Evolutionary conservation across 2,113 vertebrate genomes (phyloP), one percentile per base, ranked within the genome.

Genomic region (Malaclemys terrapin): DNA sequence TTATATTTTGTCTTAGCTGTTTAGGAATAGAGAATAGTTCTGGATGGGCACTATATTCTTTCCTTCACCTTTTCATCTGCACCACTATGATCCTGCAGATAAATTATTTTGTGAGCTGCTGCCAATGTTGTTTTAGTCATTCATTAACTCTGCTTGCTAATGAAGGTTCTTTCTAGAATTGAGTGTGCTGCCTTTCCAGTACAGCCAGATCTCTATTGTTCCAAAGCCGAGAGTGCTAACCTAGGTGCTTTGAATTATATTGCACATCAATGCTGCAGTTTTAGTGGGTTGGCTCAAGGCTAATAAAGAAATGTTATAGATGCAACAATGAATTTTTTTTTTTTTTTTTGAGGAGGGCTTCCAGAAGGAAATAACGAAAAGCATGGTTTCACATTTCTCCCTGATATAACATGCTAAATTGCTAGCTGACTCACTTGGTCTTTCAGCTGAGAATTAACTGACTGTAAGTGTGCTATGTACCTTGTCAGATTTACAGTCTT

Each of bases 121-220:
- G 69, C 53, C 3, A 38, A 17, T 87, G n/a, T 82, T 86, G 79
- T 90, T 95, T 24, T 87, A 24, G 25, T n/a, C 75, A 42, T 81
- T 96, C 88, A 93, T 88, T 91, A 92, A 54, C 47, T 91, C 83
- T 90, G 22, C 54, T 89, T 79, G 50, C 1, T 88, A 94, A 94
- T 94, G 95, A 95, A 65, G 84, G 54, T 11, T 93, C 76, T 86
- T 45, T 91, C 35, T 93, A 80, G 75, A 94, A 88, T 69, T 89
- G 87, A 82, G 54, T 59, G 25, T 79, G 25, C 87, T 88, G 85
- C 45, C 65, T 83, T 45, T 50, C 20, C 42, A 14, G 27, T 29
- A 80, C 2, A 84, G 80, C 5, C n/a, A 42, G 29, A 38, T 19
- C 17, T 83, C 38, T 31, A 45, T 82, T 92, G 27, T 92, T 92